phyloP scores from a whole-genome alignment of 2,888 invertebrate species.

The Eupsilia transversa region DNA sequence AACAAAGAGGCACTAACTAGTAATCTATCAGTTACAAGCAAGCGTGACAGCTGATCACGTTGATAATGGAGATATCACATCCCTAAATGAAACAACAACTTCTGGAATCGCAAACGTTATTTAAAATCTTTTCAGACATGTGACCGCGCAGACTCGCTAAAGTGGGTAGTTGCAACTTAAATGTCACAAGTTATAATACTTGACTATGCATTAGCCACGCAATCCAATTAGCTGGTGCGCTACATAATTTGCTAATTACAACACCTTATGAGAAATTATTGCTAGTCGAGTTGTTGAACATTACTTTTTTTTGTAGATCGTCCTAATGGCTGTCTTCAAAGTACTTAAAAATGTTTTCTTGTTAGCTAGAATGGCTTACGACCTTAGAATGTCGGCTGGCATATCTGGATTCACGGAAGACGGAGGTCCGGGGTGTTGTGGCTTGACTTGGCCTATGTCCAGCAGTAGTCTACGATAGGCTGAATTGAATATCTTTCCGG shows the following conservation, averaged over 20 bases:
- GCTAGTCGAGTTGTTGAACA: slow-evolving; percentile 9
- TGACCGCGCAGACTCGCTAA: neutral
- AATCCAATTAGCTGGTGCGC: slow-evolving; percentile 40
- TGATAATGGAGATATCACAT: neutral
- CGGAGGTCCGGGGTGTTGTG: neutral
- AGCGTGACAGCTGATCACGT: neutral
- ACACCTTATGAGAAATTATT: slow-evolving; percentile 31
- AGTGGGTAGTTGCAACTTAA: slow-evolving; percentile 18
- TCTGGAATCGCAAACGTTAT: neutral
- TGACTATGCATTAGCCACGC: slow-evolving; percentile 32
- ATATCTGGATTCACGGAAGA: neutral
- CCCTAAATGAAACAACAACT: neutral
- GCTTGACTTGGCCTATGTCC: no score
- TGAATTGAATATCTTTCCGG: neutral
- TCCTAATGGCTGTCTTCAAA: neutral
- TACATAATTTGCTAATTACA: slow-evolving; percentile 42
- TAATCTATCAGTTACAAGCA: neutral
- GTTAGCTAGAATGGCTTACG: no score
- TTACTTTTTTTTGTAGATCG: neutral
- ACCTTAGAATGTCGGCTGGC: no score
- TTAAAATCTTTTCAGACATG: neutral
- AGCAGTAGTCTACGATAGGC: neutral
- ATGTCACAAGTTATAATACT: slow-evolving; percentile 43
- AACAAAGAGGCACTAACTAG: neutral
- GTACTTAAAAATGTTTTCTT: neutral